Base-by-base conservation (phyloP, 1,140 invertebrate species). In the Archivesica marissinica region DNA sequence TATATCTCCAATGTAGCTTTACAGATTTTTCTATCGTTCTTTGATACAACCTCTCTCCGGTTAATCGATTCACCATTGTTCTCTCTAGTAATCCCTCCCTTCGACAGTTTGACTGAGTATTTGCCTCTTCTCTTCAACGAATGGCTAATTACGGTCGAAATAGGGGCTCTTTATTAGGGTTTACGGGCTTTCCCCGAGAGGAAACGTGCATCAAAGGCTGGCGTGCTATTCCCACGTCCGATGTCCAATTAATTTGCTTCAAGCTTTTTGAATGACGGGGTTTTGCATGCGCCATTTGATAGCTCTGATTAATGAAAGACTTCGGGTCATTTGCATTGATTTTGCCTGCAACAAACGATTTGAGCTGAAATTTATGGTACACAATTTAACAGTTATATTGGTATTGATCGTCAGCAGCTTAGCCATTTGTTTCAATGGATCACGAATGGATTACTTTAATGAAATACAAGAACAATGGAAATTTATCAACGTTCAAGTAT, bases 181-280 rank as follows among this genome's bases (percentile, higher is more conserved):
- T 72, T 72, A 72, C 68, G 23, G 68, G n/a, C 17, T 50, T 68
- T 72, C 68, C 68, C 68, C 41, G n/a, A 72, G 68, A 47, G 68
- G 44, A 72, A 72, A 72, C 41, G 13, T 47, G 68, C 35, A 72
- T 72, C 68, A 72, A 72, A 72, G 41, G 20, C 25, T 28, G 38
- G 41, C 68, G 39, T 72, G 41, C 41, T 72, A 44, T 72, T 72
- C 68, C 68, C 68, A 72, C 68, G 68, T 72, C 68, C 25, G 15
- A 7, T 72, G 68, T 72, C 68, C 68, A 72, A 72, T 72, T 72
- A 72, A 72, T 72, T 44, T 72, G 68, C 68, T 72, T 72, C 68
- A 23, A 50, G 68, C 30, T 47, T 64, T 47, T 33, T 72, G 68
- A 50, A 44, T 72, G 68, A 44, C 68, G 39, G 68, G 68, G 23